Base-by-base conservation (phyloP, 1,140 invertebrate genomes). In the Neodiprion virginianus region DNA sequence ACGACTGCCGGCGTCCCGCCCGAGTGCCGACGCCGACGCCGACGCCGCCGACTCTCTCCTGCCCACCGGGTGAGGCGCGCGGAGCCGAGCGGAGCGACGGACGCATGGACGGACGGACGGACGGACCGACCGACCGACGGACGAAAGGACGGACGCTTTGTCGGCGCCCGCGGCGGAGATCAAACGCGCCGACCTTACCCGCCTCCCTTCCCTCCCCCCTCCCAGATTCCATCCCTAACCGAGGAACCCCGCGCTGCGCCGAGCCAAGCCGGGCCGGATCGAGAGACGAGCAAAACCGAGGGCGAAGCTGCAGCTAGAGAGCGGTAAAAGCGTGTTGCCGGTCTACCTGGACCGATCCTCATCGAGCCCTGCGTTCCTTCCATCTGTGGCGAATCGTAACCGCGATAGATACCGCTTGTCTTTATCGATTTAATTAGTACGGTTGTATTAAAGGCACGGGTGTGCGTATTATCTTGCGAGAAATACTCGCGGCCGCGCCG, bases 151-250 rank as follows among this genome's bases (percentile, higher is more conserved):
- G 84, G 81, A 79, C 81, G 85, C 86, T 87, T 87, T 87, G 86
- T 87, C 86, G 86, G 86, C 86, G 85, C 85, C 85, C 85, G 85
- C 85, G 86, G 86, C 85, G 23, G 79, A 86, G 81, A 86, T 86
- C 86, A 87, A 87, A 87, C 78, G 80, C 78, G 81, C 85, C 85
- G 85, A 83, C 82, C 77, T 79, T 75, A 78, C 75, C 72, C 79
- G 77, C 80, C 71, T 74, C 78, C 53, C 70, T 75, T 71, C 71
- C 72, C 47, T 7, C 48, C 76, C 61, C 66, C 75, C 21, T 65
- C 49, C 0, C 49, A 40, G 28, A 2, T 5, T 40, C 28, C 1
- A 40, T 40, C 72, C 67, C 72, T 21, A 47, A 69, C 69, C 71
- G 40, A 67, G 72, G 28, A 67, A 65, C 61, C 69, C 61, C 23